Evolutionary conservation across 2,797 vertebrate genomes (phyloP).

Genomic region (Cynopterus sphinx): DNA sequence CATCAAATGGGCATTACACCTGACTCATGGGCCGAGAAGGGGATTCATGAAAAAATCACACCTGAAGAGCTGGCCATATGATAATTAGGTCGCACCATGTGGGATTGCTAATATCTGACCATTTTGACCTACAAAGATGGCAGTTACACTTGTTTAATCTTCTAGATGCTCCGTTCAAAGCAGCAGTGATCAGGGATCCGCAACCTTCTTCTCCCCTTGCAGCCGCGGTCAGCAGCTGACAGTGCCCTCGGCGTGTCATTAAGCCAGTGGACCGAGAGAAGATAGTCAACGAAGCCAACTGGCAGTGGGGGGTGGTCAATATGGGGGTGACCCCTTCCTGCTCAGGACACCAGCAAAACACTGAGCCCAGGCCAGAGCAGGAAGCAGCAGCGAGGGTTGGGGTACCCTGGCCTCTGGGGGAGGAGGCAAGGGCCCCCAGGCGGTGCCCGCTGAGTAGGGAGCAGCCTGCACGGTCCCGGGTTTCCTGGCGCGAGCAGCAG

Average conservation of each 20-base stretch:
- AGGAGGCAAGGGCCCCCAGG: background rate
- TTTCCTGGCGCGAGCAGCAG: conserved; percentile 58
- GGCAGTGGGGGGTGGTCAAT: too few relatives aligned
- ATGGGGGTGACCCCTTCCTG: background rate
- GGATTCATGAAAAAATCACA: background rate
- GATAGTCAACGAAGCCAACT: background rate
- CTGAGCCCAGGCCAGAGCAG: background rate
- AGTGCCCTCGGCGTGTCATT: rapidly evolving
- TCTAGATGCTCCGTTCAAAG: background rate
- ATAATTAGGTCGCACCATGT: background rate
- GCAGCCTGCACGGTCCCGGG: background rate
- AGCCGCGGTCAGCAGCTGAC: background rate
- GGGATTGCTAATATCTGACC: background rate
- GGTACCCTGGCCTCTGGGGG: background rate
- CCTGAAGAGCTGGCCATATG: background rate
- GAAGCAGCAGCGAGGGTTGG: background rate
- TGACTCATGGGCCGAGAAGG: background rate
- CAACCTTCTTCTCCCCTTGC: background rate
- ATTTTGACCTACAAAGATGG: background rate
- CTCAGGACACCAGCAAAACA: background rate
- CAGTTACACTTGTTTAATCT: background rate
- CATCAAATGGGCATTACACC: background rate
- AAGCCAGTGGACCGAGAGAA: background rate
- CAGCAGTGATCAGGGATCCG: background rate
- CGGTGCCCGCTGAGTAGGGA: rapidly evolving